Percentiles rank a stretch among this genome's conserved stretches.
phyloP scores from a whole-genome alignment of 2,797 vertebrate genomes.

The Jordanella pulchra region DNA sequence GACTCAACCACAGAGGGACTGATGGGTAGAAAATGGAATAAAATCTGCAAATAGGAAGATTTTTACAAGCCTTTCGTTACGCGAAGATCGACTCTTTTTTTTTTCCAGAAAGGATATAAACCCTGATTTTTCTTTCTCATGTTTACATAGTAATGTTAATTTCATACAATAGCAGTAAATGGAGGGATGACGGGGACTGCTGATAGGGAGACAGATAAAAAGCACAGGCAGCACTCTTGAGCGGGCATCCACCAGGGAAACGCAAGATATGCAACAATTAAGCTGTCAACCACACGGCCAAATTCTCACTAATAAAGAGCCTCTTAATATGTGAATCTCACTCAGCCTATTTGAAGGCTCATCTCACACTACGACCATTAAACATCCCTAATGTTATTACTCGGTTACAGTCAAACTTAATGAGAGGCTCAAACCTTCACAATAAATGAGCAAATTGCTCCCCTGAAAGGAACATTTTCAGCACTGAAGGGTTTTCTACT shows the following conservation, averaged over 20 bases:
- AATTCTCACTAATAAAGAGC: conserved; percentile 74
- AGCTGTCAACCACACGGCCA: conserved; percentile 65
- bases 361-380: conserved; percentile 66
- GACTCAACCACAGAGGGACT: too few species aligned
- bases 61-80: background rate
- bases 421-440: conserved; percentile 55
- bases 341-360: conserved; percentile 70
- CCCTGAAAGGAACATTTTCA: conserved; percentile 33
- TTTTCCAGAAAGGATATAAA: background rate
- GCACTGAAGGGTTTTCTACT: conserved; percentile 10
- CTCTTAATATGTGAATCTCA: conserved; percentile 78
- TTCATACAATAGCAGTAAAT: conserved; percentile 17
- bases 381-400: conserved; percentile 70
- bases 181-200: background rate
- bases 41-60: background rate
- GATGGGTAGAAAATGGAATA: background rate
- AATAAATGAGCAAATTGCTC: conserved; percentile 51
- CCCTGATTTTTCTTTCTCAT: conserved; percentile 25
- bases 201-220: conserved; percentile 19
- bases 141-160: conserved; percentile 29
- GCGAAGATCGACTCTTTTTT: background rate
- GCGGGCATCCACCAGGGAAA: conserved; percentile 59
- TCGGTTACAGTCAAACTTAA: conserved; percentile 53
- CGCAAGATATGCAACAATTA: conserved; percentile 71
- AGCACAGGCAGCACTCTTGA: conserved; percentile 52